phyloP scores from a whole-genome alignment of 1,140 invertebrate species.

The Coelopa frigida region DNA sequence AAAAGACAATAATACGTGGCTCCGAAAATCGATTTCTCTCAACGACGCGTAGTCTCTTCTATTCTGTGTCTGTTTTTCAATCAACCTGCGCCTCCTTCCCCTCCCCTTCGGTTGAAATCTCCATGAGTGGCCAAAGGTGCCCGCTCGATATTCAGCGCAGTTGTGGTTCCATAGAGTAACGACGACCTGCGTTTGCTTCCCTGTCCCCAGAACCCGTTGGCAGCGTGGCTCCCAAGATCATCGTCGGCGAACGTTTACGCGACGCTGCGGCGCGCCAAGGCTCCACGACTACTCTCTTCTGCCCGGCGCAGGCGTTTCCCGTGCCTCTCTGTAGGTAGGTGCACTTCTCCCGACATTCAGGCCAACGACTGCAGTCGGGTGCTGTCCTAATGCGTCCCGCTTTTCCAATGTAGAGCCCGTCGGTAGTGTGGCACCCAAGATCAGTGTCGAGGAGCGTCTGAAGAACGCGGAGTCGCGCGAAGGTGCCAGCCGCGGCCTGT shows the following conservation, averaged over 20 bases:
- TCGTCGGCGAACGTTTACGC: conserved; percentile 53
- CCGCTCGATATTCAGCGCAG: no score
- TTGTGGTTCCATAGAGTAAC: no score
- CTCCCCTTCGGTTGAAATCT: no score
- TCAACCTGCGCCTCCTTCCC: no score
- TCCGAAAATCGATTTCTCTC: no score
- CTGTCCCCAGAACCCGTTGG: conserved; percentile 68
- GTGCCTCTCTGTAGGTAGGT: conserved; percentile 54
- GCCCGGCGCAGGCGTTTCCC: conserved; percentile 57
- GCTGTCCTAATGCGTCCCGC: not conserved
- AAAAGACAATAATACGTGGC: no score
- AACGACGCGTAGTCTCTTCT: no score
- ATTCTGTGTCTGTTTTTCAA: no score
- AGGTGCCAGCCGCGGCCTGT: conserved; percentile 46
- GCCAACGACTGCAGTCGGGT: not conserved
- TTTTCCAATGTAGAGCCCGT: conserved; percentile 55
- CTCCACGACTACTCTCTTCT: conserved; percentile 49
- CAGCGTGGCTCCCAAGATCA: conserved; percentile 60
- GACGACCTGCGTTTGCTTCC: no score
- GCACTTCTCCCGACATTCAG: not conserved
- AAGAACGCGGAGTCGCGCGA: conserved; percentile 44
- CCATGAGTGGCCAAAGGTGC: no score
- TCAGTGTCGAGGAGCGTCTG: conserved; percentile 54
- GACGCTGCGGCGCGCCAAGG: conserved; percentile 43
- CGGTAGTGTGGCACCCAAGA: conserved; percentile 61